Base-by-base conservation (phyloP, 1,140 invertebrate genomes). In the roundworm (Caenorhabditis elegans) region DNA sequence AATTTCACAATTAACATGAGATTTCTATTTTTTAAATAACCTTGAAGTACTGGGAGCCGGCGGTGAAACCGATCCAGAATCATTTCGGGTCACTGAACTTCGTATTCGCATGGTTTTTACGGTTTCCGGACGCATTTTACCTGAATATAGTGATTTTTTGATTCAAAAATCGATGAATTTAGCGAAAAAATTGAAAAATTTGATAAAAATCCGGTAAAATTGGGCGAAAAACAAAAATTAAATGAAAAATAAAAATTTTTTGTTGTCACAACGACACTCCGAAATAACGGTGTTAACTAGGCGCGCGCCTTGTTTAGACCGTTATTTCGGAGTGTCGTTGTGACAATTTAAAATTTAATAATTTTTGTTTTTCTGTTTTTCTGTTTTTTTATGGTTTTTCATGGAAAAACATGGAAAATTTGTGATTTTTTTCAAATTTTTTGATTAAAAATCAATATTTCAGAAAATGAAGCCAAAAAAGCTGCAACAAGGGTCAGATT, bases 401-500 rank as follows among this genome's bases (percentile, higher is more conserved):
- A 4, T 17, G 28, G 1, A 17, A 31, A 24, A n/a, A n/a, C n/a
- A n/a, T n/a, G n/a, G n/a, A n/a, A 43, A 15, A 43, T 8, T 8
- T 43, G 15, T 8, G 39, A 8, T 15, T 43, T 8, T 43, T 43
- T 70, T 70, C n/a, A 70, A 22, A 22, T 2, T 39, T 70, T 39
- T 70, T 39, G 13, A 70, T 10, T 3, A 53, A 5, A 13, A 53
- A 19, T 19, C 2, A 34, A 17, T 15, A 22, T 70, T 70, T 36
- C 60, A 70, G 60, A 70, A 28, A 70, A 39, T 70, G 60, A 70
- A 70, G 60, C 60, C 60, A 70, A 70, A 70, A 70, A 70, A 70
- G 31, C 2, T 34, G 1, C 2, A 8, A 19, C 36, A 70, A 39
- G 6, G 10, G 15, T 19, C 15, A 10, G 60, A 22, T 8, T 22